These are phyloP conservation scores for Pygoscelis adeliae DNA, from an alignment of 2,113 vertebrate species.

Conservation along the genomic window DNA sequence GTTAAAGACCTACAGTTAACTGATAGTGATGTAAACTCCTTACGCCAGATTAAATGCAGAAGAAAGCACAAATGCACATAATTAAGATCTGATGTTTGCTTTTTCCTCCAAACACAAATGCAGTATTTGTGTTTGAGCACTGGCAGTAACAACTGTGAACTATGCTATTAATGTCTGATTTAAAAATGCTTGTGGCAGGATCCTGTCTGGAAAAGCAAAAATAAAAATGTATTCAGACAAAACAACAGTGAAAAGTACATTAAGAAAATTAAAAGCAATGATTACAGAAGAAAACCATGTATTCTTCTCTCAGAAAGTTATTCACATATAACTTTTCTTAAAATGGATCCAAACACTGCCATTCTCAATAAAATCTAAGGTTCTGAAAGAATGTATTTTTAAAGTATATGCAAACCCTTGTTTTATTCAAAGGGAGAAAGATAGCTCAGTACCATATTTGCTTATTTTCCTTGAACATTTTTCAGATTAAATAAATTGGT, in stretches of 20 bases:
- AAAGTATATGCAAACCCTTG: not conserved
- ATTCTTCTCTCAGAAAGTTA: slow-evolving; percentile 40
- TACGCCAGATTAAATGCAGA: slow-evolving; percentile 67
- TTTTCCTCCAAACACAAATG: slow-evolving; percentile 71
- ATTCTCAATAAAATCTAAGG: slow-evolving; percentile 28
- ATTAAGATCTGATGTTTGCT: slow-evolving; percentile 78
- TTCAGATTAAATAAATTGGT: not conserved
- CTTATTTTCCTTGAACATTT: not conserved
- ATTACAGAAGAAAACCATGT: slow-evolving; percentile 38
- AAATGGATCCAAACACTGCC: slow-evolving; percentile 27
- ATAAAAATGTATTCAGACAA: slow-evolving; percentile 74
- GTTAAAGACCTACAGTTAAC: slow-evolving; percentile 63
- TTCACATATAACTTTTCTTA: slow-evolving; percentile 38
- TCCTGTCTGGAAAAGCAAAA: slow-evolving; percentile 68
- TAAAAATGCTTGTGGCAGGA: slow-evolving; percentile 74
- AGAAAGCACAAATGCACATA: slow-evolving; percentile 70
- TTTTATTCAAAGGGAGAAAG: not conserved
- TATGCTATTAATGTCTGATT: slow-evolving; percentile 75
- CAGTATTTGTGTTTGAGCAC: slow-evolving; percentile 73
- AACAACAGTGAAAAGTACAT: slow-evolving; percentile 68
- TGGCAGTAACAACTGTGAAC: slow-evolving; percentile 75
- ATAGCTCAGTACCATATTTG: not conserved
- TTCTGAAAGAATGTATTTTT: not conserved
- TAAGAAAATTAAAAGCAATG: slow-evolving; percentile 56
- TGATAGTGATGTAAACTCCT: slow-evolving; percentile 67